phyloP scores from a whole-genome alignment of 1,140 invertebrate genomes.

The Lutraria rhynchaena region DNA sequence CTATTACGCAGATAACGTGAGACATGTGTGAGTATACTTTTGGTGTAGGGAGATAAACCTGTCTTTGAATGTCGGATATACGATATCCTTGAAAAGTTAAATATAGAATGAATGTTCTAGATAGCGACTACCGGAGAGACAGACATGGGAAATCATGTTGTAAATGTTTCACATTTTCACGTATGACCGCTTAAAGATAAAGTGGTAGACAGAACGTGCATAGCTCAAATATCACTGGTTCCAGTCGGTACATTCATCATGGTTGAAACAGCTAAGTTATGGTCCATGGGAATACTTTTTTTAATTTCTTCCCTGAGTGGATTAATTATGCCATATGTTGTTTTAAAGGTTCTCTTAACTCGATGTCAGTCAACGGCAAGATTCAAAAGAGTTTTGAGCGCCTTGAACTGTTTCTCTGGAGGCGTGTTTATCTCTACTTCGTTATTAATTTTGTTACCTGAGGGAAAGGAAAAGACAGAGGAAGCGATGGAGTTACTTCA shows the following conservation, averaged over 20 bases:
- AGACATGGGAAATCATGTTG: too few species aligned
- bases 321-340: conserved; percentile 11
- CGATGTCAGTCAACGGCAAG: background rate
- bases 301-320: conserved; percentile 25
- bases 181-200: too few species aligned
- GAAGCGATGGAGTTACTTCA: background rate
- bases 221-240: too few species aligned
- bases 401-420: conserved; percentile 83
- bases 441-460: conserved; percentile 84
- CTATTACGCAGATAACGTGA: too few species aligned
- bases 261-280: conserved; percentile 9
- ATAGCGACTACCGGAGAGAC: too few species aligned
- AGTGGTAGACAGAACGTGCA: too few species aligned
- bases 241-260: conserved; percentile 4
- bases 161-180: too few species aligned
- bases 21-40: too few species aligned
- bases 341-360: background rate
- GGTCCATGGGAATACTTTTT: conserved; percentile 14
- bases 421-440: conserved; percentile 85
- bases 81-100: too few species aligned
- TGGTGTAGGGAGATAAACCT: too few species aligned
- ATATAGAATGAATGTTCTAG: too few species aligned
- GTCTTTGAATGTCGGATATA: too few species aligned
- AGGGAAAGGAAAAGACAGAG: conserved; percentile 80
- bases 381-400: conserved; percentile 2